Percentiles rank a stretch among this genome's conserved stretches.
phyloP scores from a whole-genome alignment of 2,113 vertebrate species.

The Lanius collurio region DNA sequence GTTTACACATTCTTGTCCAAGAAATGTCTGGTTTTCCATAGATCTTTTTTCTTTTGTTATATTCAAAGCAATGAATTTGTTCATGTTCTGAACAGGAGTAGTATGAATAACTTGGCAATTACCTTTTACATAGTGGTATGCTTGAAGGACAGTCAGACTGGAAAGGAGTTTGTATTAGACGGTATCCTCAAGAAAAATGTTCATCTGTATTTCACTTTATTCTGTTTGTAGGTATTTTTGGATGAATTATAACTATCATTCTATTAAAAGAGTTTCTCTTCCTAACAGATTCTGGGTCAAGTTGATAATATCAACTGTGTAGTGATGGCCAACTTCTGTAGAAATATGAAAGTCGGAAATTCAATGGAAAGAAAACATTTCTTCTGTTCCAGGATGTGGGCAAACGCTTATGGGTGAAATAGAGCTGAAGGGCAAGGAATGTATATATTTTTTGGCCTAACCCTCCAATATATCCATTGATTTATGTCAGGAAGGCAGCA shows the following conservation, averaged over 20 bases:
- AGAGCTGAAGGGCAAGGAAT: constrained; percentile 49
- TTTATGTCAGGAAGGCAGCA: constrained; percentile 52
- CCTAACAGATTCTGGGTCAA: neutral
- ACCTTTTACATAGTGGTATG: neutral
- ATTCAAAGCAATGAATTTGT: neutral
- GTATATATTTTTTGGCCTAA: constrained; percentile 30
- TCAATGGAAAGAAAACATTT: constrained; percentile 41
- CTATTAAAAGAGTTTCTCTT: neutral
- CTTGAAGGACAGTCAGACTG: neutral
- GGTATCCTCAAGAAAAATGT: neutral
- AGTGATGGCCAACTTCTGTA: neutral
- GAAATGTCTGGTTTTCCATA: neutral
- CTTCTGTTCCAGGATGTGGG: constrained; percentile 42
- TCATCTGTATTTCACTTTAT: neutral
- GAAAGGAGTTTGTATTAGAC: neutral
- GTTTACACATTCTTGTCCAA: neutral
- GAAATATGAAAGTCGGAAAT: constrained; percentile 33
- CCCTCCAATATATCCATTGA: constrained; percentile 18
- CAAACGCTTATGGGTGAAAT: constrained; percentile 17
- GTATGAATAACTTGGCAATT: neutral
- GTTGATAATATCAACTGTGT: constrained; percentile 17
- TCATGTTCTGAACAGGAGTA: neutral
- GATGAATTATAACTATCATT: neutral
- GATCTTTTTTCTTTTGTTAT: neutral
- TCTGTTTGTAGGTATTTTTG: neutral